Conservation (phyloP, 2,113 vertebrate genomes). For the Otocyon megalotis region DNA sequence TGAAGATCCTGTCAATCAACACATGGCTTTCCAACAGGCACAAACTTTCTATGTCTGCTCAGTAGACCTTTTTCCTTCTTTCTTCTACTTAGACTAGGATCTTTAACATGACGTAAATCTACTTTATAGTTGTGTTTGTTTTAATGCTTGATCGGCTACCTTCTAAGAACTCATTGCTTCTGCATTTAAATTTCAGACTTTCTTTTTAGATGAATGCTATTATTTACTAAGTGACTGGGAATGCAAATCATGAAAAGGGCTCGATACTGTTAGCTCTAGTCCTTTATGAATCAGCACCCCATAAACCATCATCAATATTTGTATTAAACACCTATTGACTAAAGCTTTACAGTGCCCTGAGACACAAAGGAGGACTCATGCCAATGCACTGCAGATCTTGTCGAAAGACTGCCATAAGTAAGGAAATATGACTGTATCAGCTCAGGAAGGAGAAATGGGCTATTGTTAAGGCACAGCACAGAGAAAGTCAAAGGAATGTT, state of each 20-base stretch:
- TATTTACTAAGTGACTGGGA: slow-evolving; percentile 82
- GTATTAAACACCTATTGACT: slow-evolving; percentile 80
- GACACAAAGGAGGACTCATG: slow-evolving; percentile 57
- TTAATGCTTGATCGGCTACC: slow-evolving; percentile 78
- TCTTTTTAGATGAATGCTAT: slow-evolving; percentile 77
- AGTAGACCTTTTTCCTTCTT: slow-evolving; percentile 65
- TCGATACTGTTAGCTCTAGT: slow-evolving; percentile 65
- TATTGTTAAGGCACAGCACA: neutral
- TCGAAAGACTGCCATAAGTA: neutral
- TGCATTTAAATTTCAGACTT: slow-evolving; percentile 82
- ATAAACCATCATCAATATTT: slow-evolving; percentile 83
- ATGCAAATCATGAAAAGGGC: slow-evolving; percentile 79
- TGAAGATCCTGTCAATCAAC: slow-evolving; percentile 41
- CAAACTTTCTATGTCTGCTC: slow-evolving; percentile 52
- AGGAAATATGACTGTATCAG: neutral
- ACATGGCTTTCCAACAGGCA: slow-evolving; percentile 70
- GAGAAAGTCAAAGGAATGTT: neutral
- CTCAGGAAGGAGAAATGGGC: neutral
- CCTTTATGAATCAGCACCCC: slow-evolving; percentile 80
- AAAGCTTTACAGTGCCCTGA: slow-evolving; percentile 74
- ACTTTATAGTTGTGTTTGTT: slow-evolving; percentile 75
- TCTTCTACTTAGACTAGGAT: slow-evolving; percentile 70
- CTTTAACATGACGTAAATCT: slow-evolving; percentile 80
- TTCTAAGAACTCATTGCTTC: slow-evolving; percentile 68
- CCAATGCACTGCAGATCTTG: neutral